Evolutionary conservation across 2,888 invertebrate genomes (phyloP).

Genomic region (Eueremaeus valkanovi): DNA sequence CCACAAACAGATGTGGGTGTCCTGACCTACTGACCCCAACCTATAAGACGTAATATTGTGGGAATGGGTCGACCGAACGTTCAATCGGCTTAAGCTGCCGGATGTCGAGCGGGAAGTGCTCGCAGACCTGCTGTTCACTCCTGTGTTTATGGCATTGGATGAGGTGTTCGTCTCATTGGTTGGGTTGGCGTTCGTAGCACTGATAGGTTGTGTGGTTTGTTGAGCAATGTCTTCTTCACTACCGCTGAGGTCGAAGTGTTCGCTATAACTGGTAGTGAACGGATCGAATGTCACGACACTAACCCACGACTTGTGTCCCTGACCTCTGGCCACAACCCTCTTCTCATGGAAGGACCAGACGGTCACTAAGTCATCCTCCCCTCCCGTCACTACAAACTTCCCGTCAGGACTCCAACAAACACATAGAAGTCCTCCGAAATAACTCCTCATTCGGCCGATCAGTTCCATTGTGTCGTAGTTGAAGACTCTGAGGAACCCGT

Average conservation of each 20-base stretch:
- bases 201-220: background rate
- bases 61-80: background rate
- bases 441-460: conserved; percentile 85
- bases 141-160: background rate
- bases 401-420: conserved; percentile 98
- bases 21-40: conserved; percentile 92
- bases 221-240: conserved; percentile 43
- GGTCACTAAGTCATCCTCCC: conserved; percentile 97
- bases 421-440: conserved; percentile 95
- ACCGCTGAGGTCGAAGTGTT: conserved; percentile 56
- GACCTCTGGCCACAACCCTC: conserved; percentile 91
- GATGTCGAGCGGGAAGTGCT: conserved; percentile 43
- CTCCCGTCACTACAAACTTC: conserved; percentile 90
- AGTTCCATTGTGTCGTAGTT: conserved; percentile 97
- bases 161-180: background rate
- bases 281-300: conserved; percentile 88
- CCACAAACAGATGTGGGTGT: conserved; percentile 96
- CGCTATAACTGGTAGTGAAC: conserved; percentile 66
- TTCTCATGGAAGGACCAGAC: conserved; percentile 92
- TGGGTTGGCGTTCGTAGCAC: background rate
- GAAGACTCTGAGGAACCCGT: conserved; percentile 88
- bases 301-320: conserved; percentile 97
- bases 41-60: conserved; percentile 65
- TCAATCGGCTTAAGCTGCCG: conserved; percentile 37
- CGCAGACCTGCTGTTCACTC: background rate